Base-by-base conservation (phyloP, 35 echinoderm and acorn worm species). In the Heliocidaris erythrogramma region DNA sequence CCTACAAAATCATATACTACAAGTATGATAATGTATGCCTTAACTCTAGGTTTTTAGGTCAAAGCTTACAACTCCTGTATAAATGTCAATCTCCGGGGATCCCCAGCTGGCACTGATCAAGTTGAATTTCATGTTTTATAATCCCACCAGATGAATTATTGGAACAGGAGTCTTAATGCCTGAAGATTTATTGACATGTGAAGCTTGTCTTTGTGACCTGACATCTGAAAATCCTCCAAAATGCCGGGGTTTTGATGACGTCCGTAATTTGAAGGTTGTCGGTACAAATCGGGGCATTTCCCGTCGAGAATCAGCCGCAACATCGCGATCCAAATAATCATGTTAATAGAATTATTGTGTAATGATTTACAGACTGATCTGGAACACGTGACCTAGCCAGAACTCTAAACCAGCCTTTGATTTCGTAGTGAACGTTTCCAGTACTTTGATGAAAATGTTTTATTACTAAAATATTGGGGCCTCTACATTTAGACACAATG, bases 221-320 rank as follows among this genome's bases (percentile, higher is more conserved):
- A 78, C 65, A 78, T 78, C 65, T 78, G 65, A 78, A 24, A 78
- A 78, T 78, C 65, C 65, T 78, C 65, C 14, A 78, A 78, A 78
- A n/a, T 78, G 8, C 65, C 65, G 65, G 65, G 65, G 65, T 18
- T 78, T 78, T 78, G 21, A 24, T 78, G 65, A 78, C 65, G 65
- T 78, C 65, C 21, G 65, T 17, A 78, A 78, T 78, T 78, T 27
- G 65, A 78, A 78, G 65, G 65, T 78, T 78, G 65, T n/a, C 17
- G n/a, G 65, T 78, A 42, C 35, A 78, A 78, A 78, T 78, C 65
- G 65, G 65, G 65, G 18, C 18, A 78, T 21, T 78, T 78, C 65
- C 65, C 65, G 65, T n/a, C 18, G 21, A 78, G 65, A 78, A 78
- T n/a, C 65, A 78, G n/a, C 65, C 65, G 65, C 65, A 7, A 6